Percentiles rank a stretch among this genome's conserved stretches.
Evolutionary conservation across 2,113 vertebrate genomes (phyloP).

Genomic region (Alectura lathami): DNA sequence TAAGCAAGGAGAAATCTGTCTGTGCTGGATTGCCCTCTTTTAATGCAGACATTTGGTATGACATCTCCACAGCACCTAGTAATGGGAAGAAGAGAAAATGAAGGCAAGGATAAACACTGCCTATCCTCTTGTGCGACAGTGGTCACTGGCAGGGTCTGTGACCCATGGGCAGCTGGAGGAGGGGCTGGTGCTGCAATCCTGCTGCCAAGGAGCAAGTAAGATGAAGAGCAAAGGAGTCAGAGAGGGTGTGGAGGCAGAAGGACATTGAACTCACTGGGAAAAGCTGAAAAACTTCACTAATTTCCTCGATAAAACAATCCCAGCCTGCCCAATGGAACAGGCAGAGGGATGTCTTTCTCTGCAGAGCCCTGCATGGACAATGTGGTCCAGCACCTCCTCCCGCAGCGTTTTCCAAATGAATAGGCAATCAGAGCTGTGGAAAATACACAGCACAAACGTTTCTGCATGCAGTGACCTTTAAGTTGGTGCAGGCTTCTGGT

Average conservation of each 20-base stretch:
- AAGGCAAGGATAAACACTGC: background rate
- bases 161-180: background rate
- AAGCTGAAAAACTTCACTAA: background rate
- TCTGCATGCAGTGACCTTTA: background rate
- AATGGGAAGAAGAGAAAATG: background rate
- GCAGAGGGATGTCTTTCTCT: background rate
- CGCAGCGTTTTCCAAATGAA: background rate
- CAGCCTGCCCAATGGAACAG: background rate
- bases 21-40: background rate
- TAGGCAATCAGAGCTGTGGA: background rate
- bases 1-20: background rate
- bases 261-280: accelerated
- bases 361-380: background rate
- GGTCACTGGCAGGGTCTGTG: background rate
- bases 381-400: background rate
- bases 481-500: background rate
- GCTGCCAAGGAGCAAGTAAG: background rate
- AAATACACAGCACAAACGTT: background rate
- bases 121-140: background rate
- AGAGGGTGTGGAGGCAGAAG: background rate
- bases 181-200: background rate
- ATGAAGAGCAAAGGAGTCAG: background rate
- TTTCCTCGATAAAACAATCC: background rate
- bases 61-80: background rate
- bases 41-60: background rate